phyloP scores from a whole-genome alignment of 2,888 invertebrate species.

The Tetragonula carbonaria region DNA sequence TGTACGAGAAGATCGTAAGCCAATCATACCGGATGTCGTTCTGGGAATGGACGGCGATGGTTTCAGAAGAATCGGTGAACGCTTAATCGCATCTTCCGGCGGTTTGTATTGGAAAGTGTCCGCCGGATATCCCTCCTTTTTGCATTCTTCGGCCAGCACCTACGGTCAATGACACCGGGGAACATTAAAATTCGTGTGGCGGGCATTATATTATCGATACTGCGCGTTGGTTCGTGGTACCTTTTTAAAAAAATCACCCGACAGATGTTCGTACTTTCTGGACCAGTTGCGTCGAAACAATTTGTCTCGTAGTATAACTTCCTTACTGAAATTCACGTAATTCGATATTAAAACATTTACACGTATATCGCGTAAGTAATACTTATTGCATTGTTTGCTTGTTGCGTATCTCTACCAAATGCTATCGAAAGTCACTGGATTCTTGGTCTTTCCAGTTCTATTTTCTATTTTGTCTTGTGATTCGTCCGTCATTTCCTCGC shows the following conservation, averaged over 20 bases:
- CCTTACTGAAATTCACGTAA: slow-evolving; percentile 72
- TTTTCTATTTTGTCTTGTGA: slow-evolving; percentile 56
- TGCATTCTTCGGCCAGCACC: slow-evolving; percentile 75
- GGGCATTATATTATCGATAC: slow-evolving; percentile 10
- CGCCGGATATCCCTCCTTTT: slow-evolving; percentile 68
- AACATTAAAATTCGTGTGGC: slow-evolving; percentile 61
- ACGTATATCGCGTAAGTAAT: neutral
- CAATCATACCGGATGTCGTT: slow-evolving; percentile 82
- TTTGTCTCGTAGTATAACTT: slow-evolving; percentile 71
- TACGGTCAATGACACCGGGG: slow-evolving; percentile 63
- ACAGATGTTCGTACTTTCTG: slow-evolving; percentile 71
- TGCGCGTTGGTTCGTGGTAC: slow-evolving; percentile 56
- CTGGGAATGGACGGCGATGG: slow-evolving; percentile 74
- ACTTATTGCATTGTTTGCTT: neutral
- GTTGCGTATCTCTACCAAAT: slow-evolving; percentile 65
- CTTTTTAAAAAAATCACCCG: slow-evolving; percentile 73
- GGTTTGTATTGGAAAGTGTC: slow-evolving; percentile 69
- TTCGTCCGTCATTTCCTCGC: slow-evolving; percentile 54
- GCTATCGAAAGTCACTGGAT: slow-evolving; percentile 66
- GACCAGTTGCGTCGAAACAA: slow-evolving; percentile 69
- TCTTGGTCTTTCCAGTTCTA: slow-evolving; percentile 49
- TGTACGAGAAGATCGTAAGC: slow-evolving; percentile 83
- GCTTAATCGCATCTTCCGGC: slow-evolving; percentile 60
- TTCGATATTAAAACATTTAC: neutral
- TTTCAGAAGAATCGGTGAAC: slow-evolving; percentile 70